Evolutionary conservation across 2,113 vertebrate genomes (phyloP).

Genomic region (Nematolebias whitei): DNA sequence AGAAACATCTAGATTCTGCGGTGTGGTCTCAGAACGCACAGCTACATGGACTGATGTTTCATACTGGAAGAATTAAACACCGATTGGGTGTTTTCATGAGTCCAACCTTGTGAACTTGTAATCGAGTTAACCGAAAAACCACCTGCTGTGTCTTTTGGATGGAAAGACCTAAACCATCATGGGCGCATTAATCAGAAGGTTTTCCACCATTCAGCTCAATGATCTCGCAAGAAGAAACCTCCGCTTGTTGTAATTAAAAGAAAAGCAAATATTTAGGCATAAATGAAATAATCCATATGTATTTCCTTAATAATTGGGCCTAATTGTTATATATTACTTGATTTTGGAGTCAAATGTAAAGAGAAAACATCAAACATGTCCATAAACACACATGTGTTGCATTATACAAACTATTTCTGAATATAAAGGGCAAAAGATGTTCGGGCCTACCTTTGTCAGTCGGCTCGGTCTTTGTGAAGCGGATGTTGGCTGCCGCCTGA

Average conservation of each 20-base stretch:
- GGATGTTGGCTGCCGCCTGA: slow-evolving; percentile 33
- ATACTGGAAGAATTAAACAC: background rate
- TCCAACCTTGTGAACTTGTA: no score
- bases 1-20: background rate
- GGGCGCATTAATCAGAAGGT: slow-evolving; percentile 27
- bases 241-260: background rate
- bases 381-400: background rate
- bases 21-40: background rate
- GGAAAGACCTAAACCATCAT: slow-evolving; percentile 40
- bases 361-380: background rate
- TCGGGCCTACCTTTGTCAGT: slow-evolving; percentile 49
- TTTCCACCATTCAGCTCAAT: slow-evolving; percentile 29
- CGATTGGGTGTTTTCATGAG: background rate
- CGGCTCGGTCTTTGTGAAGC: slow-evolving; percentile 26
- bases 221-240: background rate
- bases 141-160: slow-evolving; percentile 41
- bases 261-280: background rate
- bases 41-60: background rate
- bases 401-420: background rate
- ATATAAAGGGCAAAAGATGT: background rate
- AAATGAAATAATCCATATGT: background rate
- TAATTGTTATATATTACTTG: background rate
- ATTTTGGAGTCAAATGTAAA: background rate
- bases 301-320: background rate
- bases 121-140: slow-evolving; percentile 38